Conservation (phyloP, 2,888 invertebrate genomes). For the Hedychridium roseum region DNA sequence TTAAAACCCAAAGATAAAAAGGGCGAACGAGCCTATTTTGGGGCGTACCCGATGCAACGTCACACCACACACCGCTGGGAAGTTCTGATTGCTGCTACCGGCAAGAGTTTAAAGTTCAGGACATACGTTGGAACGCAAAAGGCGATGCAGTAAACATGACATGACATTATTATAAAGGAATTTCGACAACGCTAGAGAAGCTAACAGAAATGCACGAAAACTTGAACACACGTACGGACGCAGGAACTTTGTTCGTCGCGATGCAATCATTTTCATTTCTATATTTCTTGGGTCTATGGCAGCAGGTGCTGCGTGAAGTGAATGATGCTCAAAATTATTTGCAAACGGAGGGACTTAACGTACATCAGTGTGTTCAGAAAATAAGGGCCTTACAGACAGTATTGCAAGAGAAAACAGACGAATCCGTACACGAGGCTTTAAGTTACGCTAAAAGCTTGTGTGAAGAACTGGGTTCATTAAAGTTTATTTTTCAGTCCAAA, state of each 20-base stretch:
- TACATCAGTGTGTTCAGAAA: conserved; percentile 1
- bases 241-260: background rate
- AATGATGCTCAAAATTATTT: conserved; percentile 2
- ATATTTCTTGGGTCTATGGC: conserved; percentile 1
- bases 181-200: background rate
- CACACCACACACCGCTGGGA: conserved; percentile 2
- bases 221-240: background rate
- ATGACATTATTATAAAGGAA: background rate
- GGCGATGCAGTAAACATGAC: background rate
- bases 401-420: background rate
- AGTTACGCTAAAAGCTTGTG: background rate
- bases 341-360: conserved; percentile 1
- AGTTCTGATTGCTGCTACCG: background rate
- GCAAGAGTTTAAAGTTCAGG: conserved; percentile 1
- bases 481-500: too few species aligned
- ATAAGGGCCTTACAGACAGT: background rate
- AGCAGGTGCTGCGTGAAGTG: background rate
- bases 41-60: too few species aligned
- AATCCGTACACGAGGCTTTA: background rate
- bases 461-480: conserved; percentile 2
- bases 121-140: conserved; percentile 1
- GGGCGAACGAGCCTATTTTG: too few species aligned
- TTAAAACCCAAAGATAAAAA: too few species aligned
- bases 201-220: background rate
- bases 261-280: conserved; percentile 4